Conservation (phyloP, 2,797 vertebrate genomes). For the Silurus aristotelis region DNA sequence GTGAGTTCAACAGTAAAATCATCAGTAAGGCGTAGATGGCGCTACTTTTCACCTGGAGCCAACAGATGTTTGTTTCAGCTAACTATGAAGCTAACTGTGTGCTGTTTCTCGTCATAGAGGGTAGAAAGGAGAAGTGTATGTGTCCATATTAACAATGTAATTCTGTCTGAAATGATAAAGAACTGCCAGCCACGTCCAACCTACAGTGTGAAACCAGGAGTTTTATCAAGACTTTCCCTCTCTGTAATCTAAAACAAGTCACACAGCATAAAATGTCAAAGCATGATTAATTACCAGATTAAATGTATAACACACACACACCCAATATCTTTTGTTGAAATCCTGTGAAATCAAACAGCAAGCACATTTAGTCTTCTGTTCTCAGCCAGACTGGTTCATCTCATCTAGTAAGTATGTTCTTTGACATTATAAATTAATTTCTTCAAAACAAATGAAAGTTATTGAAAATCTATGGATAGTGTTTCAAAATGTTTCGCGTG, state of each 20-base stretch:
- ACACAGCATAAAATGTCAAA: neutral
- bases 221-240: neutral
- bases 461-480: neutral
- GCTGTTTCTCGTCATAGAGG: no score
- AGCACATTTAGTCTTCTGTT: neutral
- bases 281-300: neutral
- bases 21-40: no score
- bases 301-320: neutral
- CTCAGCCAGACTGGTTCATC: neutral
- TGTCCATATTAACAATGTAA: no score
- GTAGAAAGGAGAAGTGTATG: no score
- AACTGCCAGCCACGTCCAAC: no score
- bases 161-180: no score
- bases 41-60: no score
- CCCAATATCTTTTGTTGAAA: neutral
- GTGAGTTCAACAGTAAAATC: no score
- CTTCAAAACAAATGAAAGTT: neutral
- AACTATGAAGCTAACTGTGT: no score
- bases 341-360: neutral
- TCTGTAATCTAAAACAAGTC: constrained; percentile 14
- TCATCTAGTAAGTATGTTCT: neutral
- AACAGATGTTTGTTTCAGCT: no score
- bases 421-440: neutral
- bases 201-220: neutral
- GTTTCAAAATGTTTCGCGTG: neutral